Percentiles rank a stretch among this genome's conserved stretches.
Conservation (phyloP, 92 coral and sea anemone species). For the Palythoa caribaeorum region DNA sequence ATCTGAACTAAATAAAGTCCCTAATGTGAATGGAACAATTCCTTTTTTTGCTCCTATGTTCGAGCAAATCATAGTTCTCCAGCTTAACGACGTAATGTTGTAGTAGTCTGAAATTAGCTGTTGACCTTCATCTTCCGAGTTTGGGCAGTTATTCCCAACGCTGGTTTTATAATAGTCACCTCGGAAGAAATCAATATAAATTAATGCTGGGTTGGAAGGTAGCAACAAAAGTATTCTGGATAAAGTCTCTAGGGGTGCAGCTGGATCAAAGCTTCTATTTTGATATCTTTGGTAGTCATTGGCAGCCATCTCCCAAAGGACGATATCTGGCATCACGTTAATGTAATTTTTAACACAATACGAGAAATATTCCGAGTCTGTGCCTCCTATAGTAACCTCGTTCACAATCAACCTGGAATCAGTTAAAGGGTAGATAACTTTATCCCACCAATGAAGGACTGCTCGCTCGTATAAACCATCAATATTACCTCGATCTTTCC, state of each 20-base stretch:
- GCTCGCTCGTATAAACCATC: constrained; percentile 95
- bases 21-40: constrained; percentile 41
- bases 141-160: constrained; percentile 86
- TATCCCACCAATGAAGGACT: constrained; percentile 91
- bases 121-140: constrained; percentile 97
- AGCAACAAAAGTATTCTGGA: constrained; percentile 86
- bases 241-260: constrained; percentile 89
- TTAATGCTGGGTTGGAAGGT: constrained; percentile 92
- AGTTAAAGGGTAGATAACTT: constrained; percentile 77
- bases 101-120: constrained; percentile 84
- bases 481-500: constrained; percentile 89
- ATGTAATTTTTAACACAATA: constrained; percentile 93
- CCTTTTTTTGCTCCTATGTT: constrained; percentile 53
- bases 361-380: constrained; percentile 97
- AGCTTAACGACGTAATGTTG: constrained; percentile 89
- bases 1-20: constrained; percentile 88
- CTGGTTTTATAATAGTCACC: constrained; percentile 89
- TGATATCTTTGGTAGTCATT: constrained; percentile 89
- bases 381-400: constrained; percentile 92
- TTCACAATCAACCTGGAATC: constrained; percentile 74
- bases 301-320: constrained; percentile 97
- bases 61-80: constrained; percentile 95
- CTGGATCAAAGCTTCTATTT: constrained; percentile 86
- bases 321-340: constrained; percentile 81
- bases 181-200: constrained; percentile 90